phyloP scores from a whole-genome alignment of 1,140 invertebrate species.

The Caenorhabditis inopinata region DNA sequence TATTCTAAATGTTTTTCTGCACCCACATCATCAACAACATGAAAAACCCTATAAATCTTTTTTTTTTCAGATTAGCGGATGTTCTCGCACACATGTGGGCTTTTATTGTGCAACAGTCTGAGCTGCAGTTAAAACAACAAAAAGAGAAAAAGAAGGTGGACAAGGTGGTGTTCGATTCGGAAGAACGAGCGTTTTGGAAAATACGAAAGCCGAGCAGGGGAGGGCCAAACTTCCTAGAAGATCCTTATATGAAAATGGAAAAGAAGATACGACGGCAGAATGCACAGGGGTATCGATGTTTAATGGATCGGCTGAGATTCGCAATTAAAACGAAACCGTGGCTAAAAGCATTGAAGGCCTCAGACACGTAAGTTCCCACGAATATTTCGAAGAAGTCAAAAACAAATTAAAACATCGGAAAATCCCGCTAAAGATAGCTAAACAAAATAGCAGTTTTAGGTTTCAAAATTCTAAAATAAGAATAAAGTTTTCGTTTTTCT shows the following conservation, averaged over 20 bases:
- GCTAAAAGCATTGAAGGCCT: slow-evolving; percentile 72
- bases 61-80: slow-evolving; percentile 56
- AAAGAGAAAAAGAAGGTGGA: slow-evolving; percentile 92
- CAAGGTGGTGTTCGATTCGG: slow-evolving; percentile 84
- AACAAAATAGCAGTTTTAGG: too few species aligned
- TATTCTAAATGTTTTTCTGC: too few species aligned
- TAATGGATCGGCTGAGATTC: slow-evolving; percentile 77
- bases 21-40: too few species aligned
- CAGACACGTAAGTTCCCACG: slow-evolving; percentile 68
- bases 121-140: slow-evolving; percentile 70
- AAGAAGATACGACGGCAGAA: slow-evolving; percentile 57
- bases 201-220: slow-evolving; percentile 77
- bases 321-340: slow-evolving; percentile 79
- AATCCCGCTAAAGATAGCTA: too few species aligned
- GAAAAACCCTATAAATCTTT: too few species aligned
- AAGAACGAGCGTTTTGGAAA: slow-evolving; percentile 94
- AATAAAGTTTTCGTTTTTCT: too few species aligned
- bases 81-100: slow-evolving; percentile 66
- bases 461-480: too few species aligned
- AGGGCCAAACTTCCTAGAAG: slow-evolving; percentile 60
- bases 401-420: too few species aligned
- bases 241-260: slow-evolving; percentile 47
- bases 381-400: too few species aligned
- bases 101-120: slow-evolving; percentile 65
- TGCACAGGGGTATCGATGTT: slow-evolving; percentile 49